Evolutionary conservation across 2,113 vertebrate species (phyloP).

Genomic region (Tapirus terrestris): DNA sequence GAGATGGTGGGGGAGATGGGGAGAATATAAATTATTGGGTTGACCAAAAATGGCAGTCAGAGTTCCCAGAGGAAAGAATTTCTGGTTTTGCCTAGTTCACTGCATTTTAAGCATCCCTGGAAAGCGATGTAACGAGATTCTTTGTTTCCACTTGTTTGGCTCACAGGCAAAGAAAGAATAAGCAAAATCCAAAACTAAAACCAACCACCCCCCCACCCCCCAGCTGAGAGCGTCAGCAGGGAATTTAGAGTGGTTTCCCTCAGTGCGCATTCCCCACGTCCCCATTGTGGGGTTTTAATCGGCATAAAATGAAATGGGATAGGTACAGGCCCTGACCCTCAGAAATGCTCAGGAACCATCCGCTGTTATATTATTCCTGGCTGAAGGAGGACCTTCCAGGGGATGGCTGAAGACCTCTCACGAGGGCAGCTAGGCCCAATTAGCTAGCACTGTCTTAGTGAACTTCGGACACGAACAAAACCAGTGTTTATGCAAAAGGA

Average conservation of each 20-base stretch:
- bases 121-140: neutral
- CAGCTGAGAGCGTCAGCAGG: neutral
- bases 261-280: fast-evolving
- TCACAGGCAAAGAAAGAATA: neutral
- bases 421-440: neutral
- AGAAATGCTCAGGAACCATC: neutral
- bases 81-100: neutral
- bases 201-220: neutral
- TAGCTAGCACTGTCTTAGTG: neutral
- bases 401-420: fast-evolving
- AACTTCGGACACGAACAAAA: neutral
- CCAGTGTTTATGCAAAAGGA: neutral
- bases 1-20: neutral
- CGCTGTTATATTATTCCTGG: neutral
- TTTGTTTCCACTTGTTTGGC: slow-evolving; percentile 13
- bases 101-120: slow-evolving; percentile 16
- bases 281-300: neutral
- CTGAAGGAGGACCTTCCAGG: neutral
- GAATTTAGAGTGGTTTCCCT: neutral
- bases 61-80: neutral
- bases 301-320: neutral
- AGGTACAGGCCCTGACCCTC: neutral
- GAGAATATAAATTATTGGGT: neutral
- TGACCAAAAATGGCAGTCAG: neutral
- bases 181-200: neutral